Conservation (phyloP, 2,888 invertebrate genomes). For the Leptura quadrifasciata region DNA sequence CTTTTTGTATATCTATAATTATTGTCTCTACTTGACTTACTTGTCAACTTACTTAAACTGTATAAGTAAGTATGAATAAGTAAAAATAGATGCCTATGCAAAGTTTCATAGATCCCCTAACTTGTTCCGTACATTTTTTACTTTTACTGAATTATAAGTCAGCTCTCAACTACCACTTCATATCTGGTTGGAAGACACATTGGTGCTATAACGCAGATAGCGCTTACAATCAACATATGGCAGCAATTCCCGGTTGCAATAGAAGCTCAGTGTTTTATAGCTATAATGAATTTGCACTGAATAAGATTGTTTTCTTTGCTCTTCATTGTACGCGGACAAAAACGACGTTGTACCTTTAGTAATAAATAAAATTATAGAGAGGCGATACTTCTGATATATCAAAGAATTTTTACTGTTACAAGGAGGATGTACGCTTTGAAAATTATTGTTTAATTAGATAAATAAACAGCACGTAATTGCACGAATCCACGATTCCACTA, state of each 20-base stretch:
- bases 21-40: too few species aligned
- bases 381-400: background rate
- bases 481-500: background rate
- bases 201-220: background rate
- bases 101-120: too few species aligned
- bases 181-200: background rate
- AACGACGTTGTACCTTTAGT: slow-evolving; percentile 1
- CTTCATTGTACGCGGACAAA: background rate
- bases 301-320: slow-evolving; percentile 7
- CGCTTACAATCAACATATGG: background rate
- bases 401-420: background rate
- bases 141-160: too few species aligned
- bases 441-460: slow-evolving; percentile 4
- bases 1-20: too few species aligned
- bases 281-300: slow-evolving; percentile 3
- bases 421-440: background rate
- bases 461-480: background rate
- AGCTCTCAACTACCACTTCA: too few species aligned
- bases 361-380: slow-evolving; percentile 7
- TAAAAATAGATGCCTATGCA: too few species aligned
- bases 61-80: too few species aligned
- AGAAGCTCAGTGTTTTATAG: background rate
- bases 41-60: too few species aligned
- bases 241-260: background rate
- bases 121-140: too few species aligned